These are phyloP conservation scores for Drosophila murphyi DNA, from an alignment of 1,140 invertebrate genomes.

Conservation along the genomic window DNA sequence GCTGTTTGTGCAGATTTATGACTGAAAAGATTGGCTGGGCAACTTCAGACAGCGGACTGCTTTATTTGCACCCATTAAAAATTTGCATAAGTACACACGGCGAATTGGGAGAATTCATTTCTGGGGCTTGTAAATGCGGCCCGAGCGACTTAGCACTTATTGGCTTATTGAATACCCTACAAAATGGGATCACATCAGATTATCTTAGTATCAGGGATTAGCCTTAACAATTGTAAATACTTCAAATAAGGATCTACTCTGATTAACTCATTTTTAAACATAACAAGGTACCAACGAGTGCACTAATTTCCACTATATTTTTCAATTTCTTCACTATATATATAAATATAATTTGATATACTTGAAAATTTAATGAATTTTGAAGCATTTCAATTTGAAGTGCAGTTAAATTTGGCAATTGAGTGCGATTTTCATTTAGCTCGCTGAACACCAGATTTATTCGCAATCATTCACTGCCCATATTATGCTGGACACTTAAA, in stretches of 20 bases:
- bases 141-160: constrained; percentile 17
- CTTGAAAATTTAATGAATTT: background rate
- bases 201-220: too few relatives aligned
- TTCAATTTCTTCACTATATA: background rate
- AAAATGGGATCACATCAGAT: background rate
- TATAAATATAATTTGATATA: background rate
- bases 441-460: constrained; percentile 10
- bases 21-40: constrained; percentile 33
- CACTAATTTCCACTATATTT: too few relatives aligned
- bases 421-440: background rate
- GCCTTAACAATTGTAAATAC: too few relatives aligned
- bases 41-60: constrained; percentile 30
- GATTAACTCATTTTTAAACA: too few relatives aligned
- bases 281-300: too few relatives aligned
- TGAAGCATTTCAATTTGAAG: background rate
- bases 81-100: constrained; percentile 54
- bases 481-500: constrained; percentile 32
- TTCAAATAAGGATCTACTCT: too few relatives aligned
- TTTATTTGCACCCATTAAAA: constrained; percentile 53
- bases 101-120: constrained; percentile 40
- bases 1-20: constrained; percentile 47
- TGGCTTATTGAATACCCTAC: constrained; percentile 33
- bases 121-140: constrained; percentile 25
- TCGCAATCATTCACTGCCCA: constrained; percentile 11
- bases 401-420: constrained; percentile 14